Percentiles rank a stretch among this genome's conserved stretches.
Conservation (phyloP, 2,888 invertebrate species). For the Hirtodrosophila histrioides region DNA sequence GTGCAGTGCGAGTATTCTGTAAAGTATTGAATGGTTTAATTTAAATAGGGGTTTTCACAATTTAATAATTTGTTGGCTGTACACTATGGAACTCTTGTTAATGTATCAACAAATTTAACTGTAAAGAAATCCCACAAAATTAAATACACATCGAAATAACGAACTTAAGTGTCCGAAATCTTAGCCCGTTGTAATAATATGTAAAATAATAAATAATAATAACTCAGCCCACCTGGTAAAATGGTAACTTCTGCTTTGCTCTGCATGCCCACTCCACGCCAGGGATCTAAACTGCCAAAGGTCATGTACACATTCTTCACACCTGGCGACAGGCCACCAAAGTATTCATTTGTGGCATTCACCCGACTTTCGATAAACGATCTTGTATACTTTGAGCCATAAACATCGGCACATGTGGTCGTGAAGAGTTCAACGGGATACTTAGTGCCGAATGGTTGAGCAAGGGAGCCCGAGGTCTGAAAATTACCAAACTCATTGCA, state of each 20-base stretch:
- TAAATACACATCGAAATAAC: too few species aligned
- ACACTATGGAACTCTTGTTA: too few species aligned
- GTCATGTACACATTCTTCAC: conserved; percentile 85
- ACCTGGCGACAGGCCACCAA: conserved; percentile 84
- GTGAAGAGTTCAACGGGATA: conserved; percentile 78
- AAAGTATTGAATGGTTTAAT: too few species aligned
- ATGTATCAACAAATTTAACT: too few species aligned
- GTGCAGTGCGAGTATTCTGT: conserved; percentile 72
- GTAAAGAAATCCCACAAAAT: too few species aligned
- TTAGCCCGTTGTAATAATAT: too few species aligned
- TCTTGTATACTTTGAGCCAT: conserved; percentile 69
- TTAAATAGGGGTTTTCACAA: too few species aligned
- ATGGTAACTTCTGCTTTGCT: conserved; percentile 72
- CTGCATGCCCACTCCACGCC: conserved; percentile 85
- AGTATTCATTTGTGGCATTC: conserved; percentile 84
- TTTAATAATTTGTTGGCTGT: too few species aligned
- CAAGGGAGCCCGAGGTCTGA: conserved; percentile 88
- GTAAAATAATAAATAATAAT: too few species aligned
- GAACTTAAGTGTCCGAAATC: too few species aligned
- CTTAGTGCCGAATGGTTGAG: conserved; percentile 86
- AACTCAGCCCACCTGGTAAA: conserved; percentile 56
- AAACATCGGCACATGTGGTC: conserved; percentile 77
- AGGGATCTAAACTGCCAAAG: conserved; percentile 86
- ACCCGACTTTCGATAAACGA: conserved; percentile 65
- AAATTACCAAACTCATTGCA: conserved; percentile 94